These are phyloP conservation scores for Tetragnatha montana DNA, from an alignment of 2,888 invertebrate genomes.

Conservation along the genomic window DNA sequence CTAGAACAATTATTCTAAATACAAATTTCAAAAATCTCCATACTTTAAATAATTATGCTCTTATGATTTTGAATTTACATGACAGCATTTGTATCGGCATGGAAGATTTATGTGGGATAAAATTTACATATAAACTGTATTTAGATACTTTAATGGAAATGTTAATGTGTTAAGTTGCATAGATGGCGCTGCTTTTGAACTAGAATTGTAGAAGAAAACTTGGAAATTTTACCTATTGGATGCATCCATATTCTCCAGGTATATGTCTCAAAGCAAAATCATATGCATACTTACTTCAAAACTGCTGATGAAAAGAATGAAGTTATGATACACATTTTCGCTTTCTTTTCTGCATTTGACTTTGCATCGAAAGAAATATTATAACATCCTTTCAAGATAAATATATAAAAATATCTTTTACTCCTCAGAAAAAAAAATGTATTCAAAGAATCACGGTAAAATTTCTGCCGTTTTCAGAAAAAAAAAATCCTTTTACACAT, in stretches of 20 bases:
- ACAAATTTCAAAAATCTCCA: no score
- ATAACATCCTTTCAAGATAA: no score
- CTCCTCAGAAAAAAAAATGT: no score
- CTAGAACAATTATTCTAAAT: no score
- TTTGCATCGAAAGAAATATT: no score
- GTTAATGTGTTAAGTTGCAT: not conserved
- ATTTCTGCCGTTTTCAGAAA: no score
- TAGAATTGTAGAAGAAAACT: not conserved
- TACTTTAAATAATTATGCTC: not conserved
- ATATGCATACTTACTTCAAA: conserved; percentile 38
- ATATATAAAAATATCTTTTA: no score
- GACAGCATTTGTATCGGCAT: conserved; percentile 31
- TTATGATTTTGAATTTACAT: not conserved
- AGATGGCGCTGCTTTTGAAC: conserved; percentile 57
- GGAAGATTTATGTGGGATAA: conserved; percentile 51
- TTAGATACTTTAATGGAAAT: not conserved
- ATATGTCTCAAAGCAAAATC: not conserved
- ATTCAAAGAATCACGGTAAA: no score
- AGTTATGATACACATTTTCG: no score
- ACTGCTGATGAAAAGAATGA: conserved; percentile 18
- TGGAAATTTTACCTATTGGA: conserved; percentile 15
- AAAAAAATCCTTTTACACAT: no score
- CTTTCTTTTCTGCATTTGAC: no score
- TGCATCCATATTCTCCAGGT: not conserved
- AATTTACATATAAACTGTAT: not conserved